Conservation (phyloP, 2,797 vertebrate genomes). For the Gallirallus australis region DNA sequence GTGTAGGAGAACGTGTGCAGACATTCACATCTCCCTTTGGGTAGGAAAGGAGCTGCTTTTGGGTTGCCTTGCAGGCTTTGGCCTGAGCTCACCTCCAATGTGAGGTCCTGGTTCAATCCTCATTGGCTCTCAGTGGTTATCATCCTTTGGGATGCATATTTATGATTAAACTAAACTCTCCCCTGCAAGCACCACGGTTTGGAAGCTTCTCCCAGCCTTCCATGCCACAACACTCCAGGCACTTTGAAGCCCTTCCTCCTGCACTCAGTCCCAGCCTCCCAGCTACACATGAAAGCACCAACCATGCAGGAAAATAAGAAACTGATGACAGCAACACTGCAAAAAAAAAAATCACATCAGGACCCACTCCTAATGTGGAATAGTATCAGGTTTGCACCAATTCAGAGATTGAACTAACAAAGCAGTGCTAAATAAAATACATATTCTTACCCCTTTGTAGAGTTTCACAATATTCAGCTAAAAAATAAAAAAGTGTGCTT, state of each 20-base stretch:
- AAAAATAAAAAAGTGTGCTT: not conserved
- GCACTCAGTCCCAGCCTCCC: not conserved
- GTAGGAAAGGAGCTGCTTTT: not conserved
- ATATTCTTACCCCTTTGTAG: not conserved
- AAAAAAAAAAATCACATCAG: not conserved
- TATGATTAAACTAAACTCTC: not conserved
- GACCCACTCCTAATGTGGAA: not conserved
- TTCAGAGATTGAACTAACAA: not conserved
- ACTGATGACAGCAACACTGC: not conserved
- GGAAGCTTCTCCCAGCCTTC: not conserved
- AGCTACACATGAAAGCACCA: not conserved
- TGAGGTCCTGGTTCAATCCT: not conserved
- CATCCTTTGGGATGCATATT: not conserved
- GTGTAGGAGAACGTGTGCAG: accelerated
- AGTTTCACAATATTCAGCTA: not conserved
- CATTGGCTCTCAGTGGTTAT: not conserved
- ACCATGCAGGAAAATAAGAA: not conserved
- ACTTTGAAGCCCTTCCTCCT: not conserved
- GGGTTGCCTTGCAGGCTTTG: not conserved
- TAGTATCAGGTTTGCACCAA: not conserved
- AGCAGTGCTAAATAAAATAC: not conserved
- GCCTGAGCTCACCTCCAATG: not conserved
- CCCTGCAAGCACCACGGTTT: not conserved
- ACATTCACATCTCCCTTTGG: not conserved
- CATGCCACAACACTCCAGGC: not conserved